phyloP scores from a whole-genome alignment of 2,113 vertebrate genomes.

The Cyrtonyx montezumae region DNA sequence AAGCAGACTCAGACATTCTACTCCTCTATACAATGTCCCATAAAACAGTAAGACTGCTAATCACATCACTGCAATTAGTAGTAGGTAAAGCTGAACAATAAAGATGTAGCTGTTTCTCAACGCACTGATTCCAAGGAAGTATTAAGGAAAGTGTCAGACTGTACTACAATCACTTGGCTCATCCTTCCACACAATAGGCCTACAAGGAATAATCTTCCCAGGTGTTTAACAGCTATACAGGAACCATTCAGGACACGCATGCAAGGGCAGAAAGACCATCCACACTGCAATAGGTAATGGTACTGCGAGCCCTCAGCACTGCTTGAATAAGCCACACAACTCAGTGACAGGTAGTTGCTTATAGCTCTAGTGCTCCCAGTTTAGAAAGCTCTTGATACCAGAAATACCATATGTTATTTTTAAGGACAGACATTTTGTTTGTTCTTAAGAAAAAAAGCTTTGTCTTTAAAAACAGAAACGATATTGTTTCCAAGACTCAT shows the following conservation, averaged over 20 bases:
- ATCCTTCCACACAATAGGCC: not conserved
- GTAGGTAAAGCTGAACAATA: not conserved
- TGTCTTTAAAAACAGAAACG: not conserved
- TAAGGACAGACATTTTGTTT: not conserved
- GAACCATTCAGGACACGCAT: not conserved
- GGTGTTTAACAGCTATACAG: not conserved
- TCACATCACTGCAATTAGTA: not conserved
- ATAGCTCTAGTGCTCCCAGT: not conserved
- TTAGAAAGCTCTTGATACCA: not conserved
- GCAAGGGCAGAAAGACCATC: not conserved
- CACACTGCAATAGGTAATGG: not conserved
- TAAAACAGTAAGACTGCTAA: fast-evolving
- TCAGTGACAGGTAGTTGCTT: not conserved
- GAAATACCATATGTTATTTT: not conserved
- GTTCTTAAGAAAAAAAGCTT: not conserved
- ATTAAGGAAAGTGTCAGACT: not conserved
- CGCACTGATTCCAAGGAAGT: not conserved
- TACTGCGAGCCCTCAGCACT: not conserved
- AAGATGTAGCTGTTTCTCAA: not conserved
- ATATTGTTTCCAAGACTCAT: not conserved
- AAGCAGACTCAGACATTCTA: not conserved
- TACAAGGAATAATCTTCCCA: not conserved
- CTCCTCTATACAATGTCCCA: not conserved
- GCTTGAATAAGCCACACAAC: not conserved
- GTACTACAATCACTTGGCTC: not conserved